Percentiles rank a stretch among this genome's conserved stretches.
Evolutionary conservation across 2,797 vertebrate species (phyloP).

Genomic region (Urophycis tenuis): DNA sequence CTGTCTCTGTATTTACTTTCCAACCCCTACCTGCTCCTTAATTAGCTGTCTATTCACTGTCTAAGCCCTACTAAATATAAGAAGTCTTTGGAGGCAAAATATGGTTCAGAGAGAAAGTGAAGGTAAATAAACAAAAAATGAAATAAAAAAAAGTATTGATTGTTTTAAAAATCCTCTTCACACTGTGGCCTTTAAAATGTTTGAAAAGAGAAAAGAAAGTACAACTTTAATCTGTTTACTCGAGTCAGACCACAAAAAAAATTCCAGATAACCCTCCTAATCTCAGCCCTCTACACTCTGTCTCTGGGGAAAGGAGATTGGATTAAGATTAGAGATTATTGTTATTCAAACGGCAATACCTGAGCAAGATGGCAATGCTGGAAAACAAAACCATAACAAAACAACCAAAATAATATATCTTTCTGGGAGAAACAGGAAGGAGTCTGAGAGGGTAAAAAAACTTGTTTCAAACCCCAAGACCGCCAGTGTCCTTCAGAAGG

Average conservation of each 20-base stretch:
- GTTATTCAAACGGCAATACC: constrained; percentile 4
- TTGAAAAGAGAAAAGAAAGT: neutral
- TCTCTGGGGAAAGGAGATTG: neutral
- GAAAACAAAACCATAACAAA: neutral
- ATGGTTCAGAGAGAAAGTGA: neutral
- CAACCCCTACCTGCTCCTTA: too few relatives aligned
- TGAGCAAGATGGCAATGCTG: neutral
- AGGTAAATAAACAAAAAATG: neutral
- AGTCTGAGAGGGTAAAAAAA: neutral
- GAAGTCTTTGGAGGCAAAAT: too few relatives aligned
- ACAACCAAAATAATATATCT: neutral
- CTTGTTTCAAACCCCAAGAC: neutral
- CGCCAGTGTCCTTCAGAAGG: neutral
- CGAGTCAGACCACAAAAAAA: neutral
- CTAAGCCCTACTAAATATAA: too few relatives aligned
- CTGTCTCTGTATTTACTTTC: neutral
- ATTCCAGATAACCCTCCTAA: neutral
- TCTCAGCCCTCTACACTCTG: constrained; percentile 1
- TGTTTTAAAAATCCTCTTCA: neutral
- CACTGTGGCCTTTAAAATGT: neutral
- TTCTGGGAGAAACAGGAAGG: neutral
- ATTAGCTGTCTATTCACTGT: too few relatives aligned
- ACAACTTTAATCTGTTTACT: constrained; percentile 1
- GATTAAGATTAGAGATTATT: constrained; percentile 5
- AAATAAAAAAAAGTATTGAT: constrained; percentile 1